Evolutionary conservation across 2,888 invertebrate species (phyloP), one percentile per base, ranked within the genome.

Genomic region (Drosophila crucigera): DNA sequence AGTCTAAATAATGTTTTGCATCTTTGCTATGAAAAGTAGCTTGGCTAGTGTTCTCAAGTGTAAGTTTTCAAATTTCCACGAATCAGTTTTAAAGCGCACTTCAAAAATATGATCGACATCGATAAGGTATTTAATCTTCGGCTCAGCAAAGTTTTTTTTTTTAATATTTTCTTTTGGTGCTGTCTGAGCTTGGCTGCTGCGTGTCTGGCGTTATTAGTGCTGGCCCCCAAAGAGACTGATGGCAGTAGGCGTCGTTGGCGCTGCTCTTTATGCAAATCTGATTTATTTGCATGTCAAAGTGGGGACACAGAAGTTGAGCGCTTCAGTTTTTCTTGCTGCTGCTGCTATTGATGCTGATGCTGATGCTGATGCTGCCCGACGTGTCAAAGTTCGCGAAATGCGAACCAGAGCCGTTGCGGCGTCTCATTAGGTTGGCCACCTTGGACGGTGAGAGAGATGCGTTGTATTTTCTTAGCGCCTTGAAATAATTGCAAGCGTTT

Each of bases 271-370:
- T 83, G 91, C 76, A 88, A 92, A 91, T 91, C 83, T 82, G 83
- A 91, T 91, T 92, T 90, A 90, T 90, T 90, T 91, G 82, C 86
- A 80, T 91, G 86, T 88, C 91, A 84, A 89, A 88, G 89, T 76
- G 73, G 74, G 73, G 69, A 68, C 66, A 64, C 22, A 4, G 73
- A 61, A 58, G 33, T 55, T 67, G 67, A 65, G 71, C 16, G 50
- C 68, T 11, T 50, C 54, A 54, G 50, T 70, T 76, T 70, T 63
- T 60, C 52, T 52, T 33, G 52, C 25, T 47, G 59, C 4, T 39
- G 52, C 28, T 37, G 52, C 25, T n/a, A n/a, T n/a, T n/a, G n/a
- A n/a, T 50, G 52, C 4, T 39, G 53, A 14, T 47, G 22, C 7
- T 47, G 53, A 49, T 22, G 47, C 7, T 47, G 53, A 25, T 47